Evolutionary conservation across 2,888 invertebrate genomes (phyloP).

Genomic region (Trissolcus japonicus): DNA sequence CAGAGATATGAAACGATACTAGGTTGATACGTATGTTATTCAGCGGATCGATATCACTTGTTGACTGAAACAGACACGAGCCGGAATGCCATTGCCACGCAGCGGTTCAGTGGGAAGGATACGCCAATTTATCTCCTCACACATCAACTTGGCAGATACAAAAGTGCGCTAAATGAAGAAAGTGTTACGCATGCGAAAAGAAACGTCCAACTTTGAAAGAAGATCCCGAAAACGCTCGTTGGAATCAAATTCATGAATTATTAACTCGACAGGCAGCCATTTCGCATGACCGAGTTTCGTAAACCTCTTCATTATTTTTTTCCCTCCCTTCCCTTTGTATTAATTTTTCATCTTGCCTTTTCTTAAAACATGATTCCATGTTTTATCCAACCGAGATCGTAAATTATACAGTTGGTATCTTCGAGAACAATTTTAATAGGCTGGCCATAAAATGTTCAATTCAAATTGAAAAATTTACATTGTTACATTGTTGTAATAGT

Average conservation of each 20-base stretch:
- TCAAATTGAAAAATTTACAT: background rate
- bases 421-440: background rate
- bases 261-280: conserved; percentile 28
- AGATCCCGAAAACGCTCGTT: background rate
- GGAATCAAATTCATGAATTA: conserved; percentile 41
- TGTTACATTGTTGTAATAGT: no score
- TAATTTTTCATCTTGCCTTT: conserved; percentile 1
- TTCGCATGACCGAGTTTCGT: conserved; percentile 15
- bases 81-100: conserved; percentile 49
- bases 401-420: background rate
- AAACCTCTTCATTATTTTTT: background rate
- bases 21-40: conserved; percentile 41
- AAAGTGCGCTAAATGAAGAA: conserved; percentile 23
- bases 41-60: conserved; percentile 58
- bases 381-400: conserved; percentile 1
- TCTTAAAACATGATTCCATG: background rate
- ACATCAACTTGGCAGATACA: conserved; percentile 25
- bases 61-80: conserved; percentile 59
- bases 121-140: conserved; percentile 50
- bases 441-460: background rate
- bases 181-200: background rate
- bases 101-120: conserved; percentile 25
- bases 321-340: no score
- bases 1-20: conserved; percentile 38
- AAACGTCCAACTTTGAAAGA: background rate